These are phyloP conservation scores for Lycorma delicatula DNA, from an alignment of 1,140 invertebrate species.

Conservation along the genomic window DNA sequence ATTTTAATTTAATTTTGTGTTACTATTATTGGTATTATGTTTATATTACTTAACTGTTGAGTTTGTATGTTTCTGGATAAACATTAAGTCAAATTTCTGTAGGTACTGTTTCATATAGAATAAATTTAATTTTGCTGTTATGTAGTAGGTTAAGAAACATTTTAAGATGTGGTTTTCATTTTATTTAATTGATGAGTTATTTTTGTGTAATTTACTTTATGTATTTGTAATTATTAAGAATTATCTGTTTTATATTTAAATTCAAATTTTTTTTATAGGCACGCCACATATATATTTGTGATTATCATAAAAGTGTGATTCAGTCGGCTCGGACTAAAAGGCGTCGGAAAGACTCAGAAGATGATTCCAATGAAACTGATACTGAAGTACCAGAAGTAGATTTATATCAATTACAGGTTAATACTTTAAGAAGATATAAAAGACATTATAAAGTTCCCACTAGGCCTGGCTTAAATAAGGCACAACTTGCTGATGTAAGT, in stretches of 20 bases:
- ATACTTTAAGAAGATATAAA: constrained; percentile 87
- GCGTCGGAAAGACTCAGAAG: constrained; percentile 83
- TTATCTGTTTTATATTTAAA: too few relatives aligned
- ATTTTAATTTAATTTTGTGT: too few relatives aligned
- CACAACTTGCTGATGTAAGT: constrained; percentile 91
- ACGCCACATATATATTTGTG: constrained; percentile 93
- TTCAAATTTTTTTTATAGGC: constrained; percentile 60
- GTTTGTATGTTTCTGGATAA: too few relatives aligned
- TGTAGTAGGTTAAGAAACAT: neutral
- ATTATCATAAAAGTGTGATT: constrained; percentile 91
- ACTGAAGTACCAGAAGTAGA: constrained; percentile 87
- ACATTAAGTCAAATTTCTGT: too few relatives aligned
- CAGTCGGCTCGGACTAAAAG: constrained; percentile 83
- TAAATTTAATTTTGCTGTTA: too few relatives aligned
- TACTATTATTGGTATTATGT: too few relatives aligned
- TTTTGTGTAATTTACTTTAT: neutral
- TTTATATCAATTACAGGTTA: constrained; percentile 85
- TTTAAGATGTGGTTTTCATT: neutral
- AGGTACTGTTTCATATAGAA: too few relatives aligned
- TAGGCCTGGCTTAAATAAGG: constrained; percentile 84
- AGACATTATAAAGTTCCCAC: constrained; percentile 86
- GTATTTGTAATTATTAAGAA: neutral
- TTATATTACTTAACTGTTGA: too few relatives aligned
- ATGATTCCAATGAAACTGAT: constrained; percentile 80
- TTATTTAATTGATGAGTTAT: neutral